Evolutionary conservation across 1,140 invertebrate species (phyloP).

Genomic region (Cardiocondyla obscurior): DNA sequence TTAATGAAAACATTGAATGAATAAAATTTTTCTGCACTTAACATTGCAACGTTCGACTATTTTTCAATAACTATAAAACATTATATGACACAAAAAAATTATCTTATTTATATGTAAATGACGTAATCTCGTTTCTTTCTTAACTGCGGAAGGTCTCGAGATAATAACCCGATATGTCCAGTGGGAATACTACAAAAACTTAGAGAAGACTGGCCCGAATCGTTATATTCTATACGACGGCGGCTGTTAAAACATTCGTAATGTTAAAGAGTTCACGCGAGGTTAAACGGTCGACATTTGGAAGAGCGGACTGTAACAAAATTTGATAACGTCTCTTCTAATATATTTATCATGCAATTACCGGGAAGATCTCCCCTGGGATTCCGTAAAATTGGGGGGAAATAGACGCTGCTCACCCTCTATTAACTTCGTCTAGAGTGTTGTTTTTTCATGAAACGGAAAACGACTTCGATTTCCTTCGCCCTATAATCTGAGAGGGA

Average conservation of each 20-base stretch:
- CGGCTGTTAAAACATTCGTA: background rate
- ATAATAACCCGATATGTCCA: background rate
- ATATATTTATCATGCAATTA: conserved; percentile 39
- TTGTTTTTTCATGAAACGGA: background rate
- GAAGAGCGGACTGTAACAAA: conserved; percentile 3
- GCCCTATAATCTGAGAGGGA: too few species aligned
- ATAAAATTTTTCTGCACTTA: background rate
- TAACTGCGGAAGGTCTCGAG: background rate
- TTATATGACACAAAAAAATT: too few species aligned
- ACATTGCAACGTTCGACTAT: background rate
- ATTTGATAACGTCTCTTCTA: conserved; percentile 37
- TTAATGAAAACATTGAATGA: too few species aligned
- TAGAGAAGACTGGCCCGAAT: background rate
- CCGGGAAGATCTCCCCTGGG: background rate
- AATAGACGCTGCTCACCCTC: background rate
- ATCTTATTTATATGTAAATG: background rate
- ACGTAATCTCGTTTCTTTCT: background rate
- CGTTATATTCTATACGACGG: background rate
- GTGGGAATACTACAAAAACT: too few species aligned
- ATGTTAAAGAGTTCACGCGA: background rate
- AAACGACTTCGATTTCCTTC: conserved; percentile 29
- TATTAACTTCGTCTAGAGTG: conserved; percentile 7
- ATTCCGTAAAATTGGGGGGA: conserved; percentile 5
- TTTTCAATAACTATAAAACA: background rate
- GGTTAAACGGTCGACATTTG: background rate